phyloP scores from a whole-genome alignment of 92 coral and sea anemone genomes.

The Zoanthus solanderi region DNA sequence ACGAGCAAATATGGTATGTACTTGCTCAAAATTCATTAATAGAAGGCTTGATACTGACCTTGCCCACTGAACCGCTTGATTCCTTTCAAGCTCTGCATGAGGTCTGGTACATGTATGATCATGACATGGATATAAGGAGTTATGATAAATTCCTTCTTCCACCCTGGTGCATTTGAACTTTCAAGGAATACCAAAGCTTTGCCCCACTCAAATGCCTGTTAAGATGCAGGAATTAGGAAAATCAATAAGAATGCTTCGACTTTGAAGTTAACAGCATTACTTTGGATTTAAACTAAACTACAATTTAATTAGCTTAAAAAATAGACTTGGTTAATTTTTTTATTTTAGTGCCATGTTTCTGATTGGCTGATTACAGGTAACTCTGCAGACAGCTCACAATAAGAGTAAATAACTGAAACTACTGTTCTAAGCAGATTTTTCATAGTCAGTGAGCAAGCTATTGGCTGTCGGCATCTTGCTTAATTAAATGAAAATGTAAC shows the following conservation, averaged over 20 bases:
- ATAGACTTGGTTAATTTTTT: not conserved
- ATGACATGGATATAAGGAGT: slow-evolving; percentile 13
- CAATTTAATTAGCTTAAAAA: not conserved
- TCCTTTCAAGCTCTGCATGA: slow-evolving; percentile 8
- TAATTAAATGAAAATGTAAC: not conserved
- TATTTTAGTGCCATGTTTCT: not conserved
- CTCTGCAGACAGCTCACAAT: not conserved
- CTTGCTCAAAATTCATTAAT: not conserved
- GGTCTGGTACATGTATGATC: slow-evolving; percentile 7
- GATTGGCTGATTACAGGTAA: slow-evolving; percentile 1
- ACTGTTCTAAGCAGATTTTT: not conserved
- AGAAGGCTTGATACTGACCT: slow-evolving; percentile 8
- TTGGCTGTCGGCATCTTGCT: not conserved
- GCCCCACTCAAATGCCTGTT: slow-evolving; percentile 5
- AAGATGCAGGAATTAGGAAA: not conserved
- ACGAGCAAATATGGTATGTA: too few species aligned
- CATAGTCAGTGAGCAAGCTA: not conserved
- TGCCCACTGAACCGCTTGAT: slow-evolving; percentile 30
- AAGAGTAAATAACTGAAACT: not conserved
- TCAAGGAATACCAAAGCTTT: not conserved
- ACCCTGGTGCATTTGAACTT: slow-evolving; percentile 5
- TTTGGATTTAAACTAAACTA: not conserved
- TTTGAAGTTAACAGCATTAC: not conserved
- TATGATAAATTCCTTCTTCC: slow-evolving; percentile 1
- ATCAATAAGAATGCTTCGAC: not conserved